Evolutionary conservation across 1,140 invertebrate species (phyloP).

Genomic region (Lepidurus arcticus): DNA sequence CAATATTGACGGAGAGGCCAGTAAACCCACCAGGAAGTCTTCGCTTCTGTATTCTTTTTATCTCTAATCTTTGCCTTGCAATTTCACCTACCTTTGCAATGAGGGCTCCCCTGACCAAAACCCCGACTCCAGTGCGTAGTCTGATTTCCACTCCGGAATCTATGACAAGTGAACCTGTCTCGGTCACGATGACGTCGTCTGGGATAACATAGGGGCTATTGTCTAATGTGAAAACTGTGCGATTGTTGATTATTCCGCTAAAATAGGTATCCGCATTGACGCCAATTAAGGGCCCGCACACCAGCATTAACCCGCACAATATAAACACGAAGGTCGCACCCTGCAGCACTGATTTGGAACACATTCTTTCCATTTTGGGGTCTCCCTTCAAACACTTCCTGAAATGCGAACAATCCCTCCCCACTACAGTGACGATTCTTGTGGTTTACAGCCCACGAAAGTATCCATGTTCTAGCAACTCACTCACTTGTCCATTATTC

Average conservation of each 20-base stretch:
- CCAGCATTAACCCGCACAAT: neutral
- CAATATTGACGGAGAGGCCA: neutral
- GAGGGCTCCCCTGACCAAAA: constrained; percentile 79
- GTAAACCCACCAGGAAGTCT: constrained; percentile 12
- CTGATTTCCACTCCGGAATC: constrained; percentile 77
- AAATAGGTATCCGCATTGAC: neutral
- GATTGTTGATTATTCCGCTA: constrained; percentile 21
- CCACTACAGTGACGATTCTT: neutral
- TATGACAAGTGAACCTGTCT: constrained; percentile 65
- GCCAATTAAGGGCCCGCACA: neutral
- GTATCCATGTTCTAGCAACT: neutral
- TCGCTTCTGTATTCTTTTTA: neutral
- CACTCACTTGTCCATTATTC: neutral
- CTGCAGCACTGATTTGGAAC: constrained; percentile 1
- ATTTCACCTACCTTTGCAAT: constrained; percentile 68
- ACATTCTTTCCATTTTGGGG: neutral
- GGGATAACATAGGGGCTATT: constrained; percentile 70
- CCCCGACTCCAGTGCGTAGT: constrained; percentile 81
- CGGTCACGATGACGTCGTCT: constrained; percentile 72
- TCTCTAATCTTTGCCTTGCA: constrained; percentile 9
- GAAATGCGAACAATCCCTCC: neutral
- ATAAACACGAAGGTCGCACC: constrained; percentile 20
- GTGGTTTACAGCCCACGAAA: neutral
- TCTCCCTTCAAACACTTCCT: neutral
- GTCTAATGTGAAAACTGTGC: constrained; percentile 33